Base-by-base conservation (phyloP, 2,797 vertebrate genomes). In the Varecia variegata region DNA sequence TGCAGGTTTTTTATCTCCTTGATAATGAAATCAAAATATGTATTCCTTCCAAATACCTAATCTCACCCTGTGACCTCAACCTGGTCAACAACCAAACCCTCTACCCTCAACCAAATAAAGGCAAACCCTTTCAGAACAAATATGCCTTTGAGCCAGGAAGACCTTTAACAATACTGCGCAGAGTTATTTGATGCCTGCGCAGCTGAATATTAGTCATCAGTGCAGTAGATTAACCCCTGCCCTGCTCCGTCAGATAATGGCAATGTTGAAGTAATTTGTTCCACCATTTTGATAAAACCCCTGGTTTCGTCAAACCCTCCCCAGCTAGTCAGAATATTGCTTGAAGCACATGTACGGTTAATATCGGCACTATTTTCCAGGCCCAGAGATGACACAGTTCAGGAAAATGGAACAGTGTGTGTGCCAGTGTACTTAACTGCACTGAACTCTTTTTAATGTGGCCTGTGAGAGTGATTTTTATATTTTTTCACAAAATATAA, bases 21-120 rank as follows among this genome's bases (percentile, higher is more conserved):
- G 6, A 90, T 91, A 93, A 94, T 71, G 52, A 80, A 95, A 90
- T 87, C 85, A 95, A 96, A 73, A 84, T 67, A 68, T 83, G 40
- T 52, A 67, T 90, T 90, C 71, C 18, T 90, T 79, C 47, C 32
- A 84, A 81, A 94, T 82, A 81, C 60, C 38, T 86, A 74, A 32
- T 88, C 45, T 73, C 87, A 88, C 20, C 50, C 90, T 76, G 32
- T 92, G 92, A 97, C 68, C 92, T 92, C 87, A 79, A 18, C 30
- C n/a, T 91, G 62, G 62, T 95, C 47, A 80, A 84, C 88, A 95
- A 71, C 21, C 60, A 92, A 81, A 77, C 40, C 17, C 21, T 96
- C 25, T 54, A 43, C 68, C 58, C 81, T 95, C 50, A 87, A 52
- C 43, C 85, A 93, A 93, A 88, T 74, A 95, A 90, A 83, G 43